A percentile compares a stretch with the other conserved stretches of the same genome.
phyloP scores from a whole-genome alignment of 2,888 invertebrate species.

The Sclerodermus sp. region DNA sequence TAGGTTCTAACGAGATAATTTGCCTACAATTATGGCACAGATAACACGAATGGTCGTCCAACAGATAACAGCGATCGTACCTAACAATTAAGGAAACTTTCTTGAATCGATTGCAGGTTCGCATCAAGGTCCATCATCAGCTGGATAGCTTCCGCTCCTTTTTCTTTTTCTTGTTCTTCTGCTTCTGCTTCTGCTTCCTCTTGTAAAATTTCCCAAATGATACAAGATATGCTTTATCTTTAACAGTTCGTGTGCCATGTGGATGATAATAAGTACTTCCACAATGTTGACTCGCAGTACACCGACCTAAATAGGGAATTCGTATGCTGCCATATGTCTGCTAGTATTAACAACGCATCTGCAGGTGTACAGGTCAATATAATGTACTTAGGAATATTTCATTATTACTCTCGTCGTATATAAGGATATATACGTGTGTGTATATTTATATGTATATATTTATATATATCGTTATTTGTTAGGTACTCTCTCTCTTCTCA shows the following conservation, averaged over 20 bases:
- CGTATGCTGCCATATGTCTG: constrained; percentile 10
- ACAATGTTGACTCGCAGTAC: constrained; percentile 9
- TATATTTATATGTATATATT: no score
- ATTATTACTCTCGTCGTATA: constrained; percentile 23
- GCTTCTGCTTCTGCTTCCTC: no score
- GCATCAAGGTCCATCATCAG: no score
- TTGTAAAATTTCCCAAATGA: no score
- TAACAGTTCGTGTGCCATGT: no score
- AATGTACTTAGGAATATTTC: constrained; percentile 11
- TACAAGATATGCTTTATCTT: no score
- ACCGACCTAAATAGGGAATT: constrained; percentile 12
- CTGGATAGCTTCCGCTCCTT: no score
- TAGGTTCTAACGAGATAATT: no score
- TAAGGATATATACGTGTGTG: constrained; percentile 19
- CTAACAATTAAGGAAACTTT: constrained; percentile 4
- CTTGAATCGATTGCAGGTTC: no score
- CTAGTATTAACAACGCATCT: constrained; percentile 12
- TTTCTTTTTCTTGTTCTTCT: no score
- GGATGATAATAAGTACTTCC: constrained; percentile 7
- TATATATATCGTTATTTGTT: no score
- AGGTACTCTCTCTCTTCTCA: constrained; percentile 5
- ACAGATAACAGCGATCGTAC: constrained; percentile 19
- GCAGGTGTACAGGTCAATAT: constrained; percentile 12
- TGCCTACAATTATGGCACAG: neutral
- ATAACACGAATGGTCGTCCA: constrained; percentile 16